These are phyloP conservation scores for Amblyopsis rosae DNA, from an alignment of 2,113 vertebrate genomes.

Conservation along the genomic window DNA sequence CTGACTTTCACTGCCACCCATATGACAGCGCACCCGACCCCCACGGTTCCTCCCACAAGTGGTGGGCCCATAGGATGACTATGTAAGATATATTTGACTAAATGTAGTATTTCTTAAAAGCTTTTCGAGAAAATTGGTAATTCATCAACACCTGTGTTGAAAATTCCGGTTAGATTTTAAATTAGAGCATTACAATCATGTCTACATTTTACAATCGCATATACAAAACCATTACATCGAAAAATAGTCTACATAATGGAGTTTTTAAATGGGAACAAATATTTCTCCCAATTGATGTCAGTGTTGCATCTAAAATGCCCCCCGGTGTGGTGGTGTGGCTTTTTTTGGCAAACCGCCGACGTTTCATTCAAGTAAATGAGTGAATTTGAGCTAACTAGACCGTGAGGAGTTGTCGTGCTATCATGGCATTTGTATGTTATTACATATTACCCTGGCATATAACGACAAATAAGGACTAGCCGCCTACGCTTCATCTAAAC, in stretches of 20 bases:
- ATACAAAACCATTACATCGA: neutral
- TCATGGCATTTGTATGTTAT: neutral
- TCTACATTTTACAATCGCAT: no score
- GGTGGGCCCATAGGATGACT: no score
- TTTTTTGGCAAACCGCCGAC: constrained; percentile 25
- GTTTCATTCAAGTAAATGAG: constrained; percentile 15
- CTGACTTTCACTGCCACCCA: no score
- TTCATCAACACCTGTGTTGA: no score
- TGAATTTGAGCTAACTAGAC: neutral
- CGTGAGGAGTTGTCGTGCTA: neutral
- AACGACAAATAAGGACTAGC: neutral
- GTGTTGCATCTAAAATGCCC: constrained; percentile 60
- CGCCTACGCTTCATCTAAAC: neutral
- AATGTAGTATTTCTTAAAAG: no score
- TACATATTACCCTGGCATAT: no score
- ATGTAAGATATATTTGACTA: no score
- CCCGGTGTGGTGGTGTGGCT: constrained; percentile 47
- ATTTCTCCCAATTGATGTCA: constrained; percentile 35
- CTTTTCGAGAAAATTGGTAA: no score
- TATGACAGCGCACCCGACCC: no score
- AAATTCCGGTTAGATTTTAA: no score
- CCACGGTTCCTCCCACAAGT: no score
- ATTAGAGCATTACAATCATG: no score
- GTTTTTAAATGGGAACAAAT: constrained; percentile 44
- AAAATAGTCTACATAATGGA: neutral